Evolutionary conservation across 1,140 invertebrate species (phyloP).

Genomic region (Chlorops oryzae): DNA sequence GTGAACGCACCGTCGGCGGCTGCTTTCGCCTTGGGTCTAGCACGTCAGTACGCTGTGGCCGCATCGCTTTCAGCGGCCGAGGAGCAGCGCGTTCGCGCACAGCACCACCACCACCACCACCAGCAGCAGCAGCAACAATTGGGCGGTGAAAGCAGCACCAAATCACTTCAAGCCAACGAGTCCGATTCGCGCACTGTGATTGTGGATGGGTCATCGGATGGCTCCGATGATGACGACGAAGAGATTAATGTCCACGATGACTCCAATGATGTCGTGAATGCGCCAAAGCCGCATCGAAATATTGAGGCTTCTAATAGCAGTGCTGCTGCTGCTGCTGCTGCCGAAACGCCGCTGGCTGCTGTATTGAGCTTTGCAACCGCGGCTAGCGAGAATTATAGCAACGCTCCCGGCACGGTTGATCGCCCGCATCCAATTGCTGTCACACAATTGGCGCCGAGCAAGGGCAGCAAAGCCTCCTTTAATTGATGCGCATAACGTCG

Average conservation of each 20-base stretch:
- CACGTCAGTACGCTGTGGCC: conserved; percentile 49
- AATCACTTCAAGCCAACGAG: conserved; percentile 8
- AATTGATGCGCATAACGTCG: too few relatives aligned
- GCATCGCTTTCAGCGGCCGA: conserved; percentile 48
- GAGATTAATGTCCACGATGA: conserved; percentile 62
- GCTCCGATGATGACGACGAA: conserved; percentile 42
- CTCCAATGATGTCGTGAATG: conserved; percentile 51
- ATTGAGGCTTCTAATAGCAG: too few relatives aligned
- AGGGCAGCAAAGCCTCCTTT: too few relatives aligned
- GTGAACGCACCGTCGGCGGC: conserved; percentile 48
- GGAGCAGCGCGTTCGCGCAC: conserved; percentile 30
- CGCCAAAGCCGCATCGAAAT: too few relatives aligned
- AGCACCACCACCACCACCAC: conserved; percentile 25
- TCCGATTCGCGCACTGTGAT: conserved; percentile 41
- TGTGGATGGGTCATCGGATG: conserved; percentile 33
- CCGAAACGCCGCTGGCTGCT: too few relatives aligned
- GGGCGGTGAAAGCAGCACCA: conserved; percentile 52
- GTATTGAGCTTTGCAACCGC: too few relatives aligned
- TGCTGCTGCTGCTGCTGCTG: too few relatives aligned
- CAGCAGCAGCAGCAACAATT: conserved; percentile 59
- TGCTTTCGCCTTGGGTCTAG: conserved; percentile 49
- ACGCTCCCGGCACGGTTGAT: too few relatives aligned
- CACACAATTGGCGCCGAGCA: background rate
- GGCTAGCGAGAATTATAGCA: too few relatives aligned
- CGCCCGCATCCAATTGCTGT: conserved; percentile 21